phyloP scores from a whole-genome alignment of 53 echinoderm and acorn worm species.

The Glandiceps talaboti region DNA sequence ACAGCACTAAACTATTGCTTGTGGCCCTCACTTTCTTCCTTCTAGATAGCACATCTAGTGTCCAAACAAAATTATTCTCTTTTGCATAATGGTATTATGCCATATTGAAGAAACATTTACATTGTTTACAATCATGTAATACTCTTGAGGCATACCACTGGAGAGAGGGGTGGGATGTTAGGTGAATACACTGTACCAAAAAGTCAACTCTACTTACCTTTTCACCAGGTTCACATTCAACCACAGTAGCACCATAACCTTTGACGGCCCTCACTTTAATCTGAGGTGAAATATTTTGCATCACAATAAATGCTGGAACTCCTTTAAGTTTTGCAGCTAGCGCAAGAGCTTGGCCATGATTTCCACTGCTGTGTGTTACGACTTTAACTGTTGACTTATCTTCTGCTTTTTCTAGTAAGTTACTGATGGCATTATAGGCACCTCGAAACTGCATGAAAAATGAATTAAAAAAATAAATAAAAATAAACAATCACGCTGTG shows the following conservation, averaged over 20 bases:
- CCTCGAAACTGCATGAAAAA: constrained; percentile 44
- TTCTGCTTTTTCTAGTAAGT: constrained; percentile 28
- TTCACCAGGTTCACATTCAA: constrained; percentile 34
- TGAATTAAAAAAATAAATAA: no score
- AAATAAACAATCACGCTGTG: no score
- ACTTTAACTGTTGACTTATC: constrained; percentile 20
- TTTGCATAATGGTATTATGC: no score
- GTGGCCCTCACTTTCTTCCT: no score
- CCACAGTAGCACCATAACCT: constrained; percentile 38
- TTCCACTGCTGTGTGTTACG: constrained; percentile 66
- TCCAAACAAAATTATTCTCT: no score
- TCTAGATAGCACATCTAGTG: no score
- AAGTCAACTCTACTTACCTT: neutral
- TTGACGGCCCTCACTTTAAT: constrained; percentile 37
- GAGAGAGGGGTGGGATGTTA: no score
- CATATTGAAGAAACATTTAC: no score
- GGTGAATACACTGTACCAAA: no score
- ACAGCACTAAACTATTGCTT: no score
- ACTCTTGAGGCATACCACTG: no score
- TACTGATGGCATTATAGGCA: constrained; percentile 52
- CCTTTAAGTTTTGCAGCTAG: constrained; percentile 44
- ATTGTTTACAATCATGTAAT: no score
- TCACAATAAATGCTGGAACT: constrained; percentile 41
- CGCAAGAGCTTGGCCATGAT: constrained; percentile 61
- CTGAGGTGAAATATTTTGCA: constrained; percentile 37